phyloP scores from a whole-genome alignment of 2,797 vertebrate species.

The Enteromius anoplus region DNA sequence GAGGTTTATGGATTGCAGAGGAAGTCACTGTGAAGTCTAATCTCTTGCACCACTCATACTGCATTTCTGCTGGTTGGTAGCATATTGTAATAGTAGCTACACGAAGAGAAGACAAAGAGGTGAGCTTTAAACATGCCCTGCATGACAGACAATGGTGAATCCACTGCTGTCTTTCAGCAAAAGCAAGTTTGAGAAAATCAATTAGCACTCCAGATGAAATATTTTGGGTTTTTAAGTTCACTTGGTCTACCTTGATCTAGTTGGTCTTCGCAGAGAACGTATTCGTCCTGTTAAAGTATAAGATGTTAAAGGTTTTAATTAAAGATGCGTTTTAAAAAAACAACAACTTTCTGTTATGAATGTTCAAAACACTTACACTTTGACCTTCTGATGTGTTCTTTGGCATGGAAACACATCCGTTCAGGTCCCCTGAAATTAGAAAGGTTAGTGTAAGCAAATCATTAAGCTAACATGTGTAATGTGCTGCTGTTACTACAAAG shows the following conservation, averaged over 20 bases:
- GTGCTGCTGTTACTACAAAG: neutral
- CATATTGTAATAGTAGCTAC: constrained; percentile 67
- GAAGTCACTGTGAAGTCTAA: constrained; percentile 68
- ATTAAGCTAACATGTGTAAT: neutral
- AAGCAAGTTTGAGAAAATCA: neutral
- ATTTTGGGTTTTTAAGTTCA: neutral
- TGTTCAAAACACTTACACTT: neutral
- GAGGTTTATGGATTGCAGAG: constrained; percentile 23
- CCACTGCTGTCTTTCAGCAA: neutral
- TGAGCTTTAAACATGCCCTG: neutral
- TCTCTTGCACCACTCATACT: constrained; percentile 67
- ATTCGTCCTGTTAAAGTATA: neutral
- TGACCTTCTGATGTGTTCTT: neutral
- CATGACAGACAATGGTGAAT: neutral
- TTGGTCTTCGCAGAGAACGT: neutral
- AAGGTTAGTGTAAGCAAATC: neutral
- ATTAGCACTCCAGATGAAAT: neutral
- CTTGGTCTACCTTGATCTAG: neutral
- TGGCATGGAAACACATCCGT: neutral
- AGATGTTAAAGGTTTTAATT: neutral
- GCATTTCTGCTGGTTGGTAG: constrained; percentile 46
- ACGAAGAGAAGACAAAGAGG: constrained; percentile 52
- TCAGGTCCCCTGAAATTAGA: constrained; percentile 8
- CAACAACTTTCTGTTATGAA: neutral
- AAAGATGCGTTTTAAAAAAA: neutral